Conservation (phyloP, 2,888 invertebrate species). For the Drosophila anceps region DNA sequence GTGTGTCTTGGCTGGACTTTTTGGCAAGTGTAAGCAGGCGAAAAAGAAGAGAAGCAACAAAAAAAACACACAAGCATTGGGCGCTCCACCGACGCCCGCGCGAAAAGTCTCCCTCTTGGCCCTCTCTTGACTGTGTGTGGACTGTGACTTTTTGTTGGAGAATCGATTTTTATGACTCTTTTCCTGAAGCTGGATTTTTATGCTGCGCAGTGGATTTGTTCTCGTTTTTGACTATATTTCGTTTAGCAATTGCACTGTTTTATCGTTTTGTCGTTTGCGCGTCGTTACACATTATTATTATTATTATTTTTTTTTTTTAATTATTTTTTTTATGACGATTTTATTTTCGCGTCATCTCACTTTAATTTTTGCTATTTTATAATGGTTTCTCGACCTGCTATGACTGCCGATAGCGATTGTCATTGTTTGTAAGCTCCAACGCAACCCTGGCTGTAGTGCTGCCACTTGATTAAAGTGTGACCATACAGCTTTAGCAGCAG, state of each 20-base stretch:
- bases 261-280: conserved; percentile 48
- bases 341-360: conserved; percentile 66
- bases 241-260: conserved; percentile 46
- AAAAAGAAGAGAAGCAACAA: conserved; percentile 31
- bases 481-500: not conserved
- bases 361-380: conserved; percentile 71
- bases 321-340: conserved; percentile 38
- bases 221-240: conserved; percentile 19
- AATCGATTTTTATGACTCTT: conserved; percentile 83
- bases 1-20: conserved; percentile 43
- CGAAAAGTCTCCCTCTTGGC: conserved; percentile 60
- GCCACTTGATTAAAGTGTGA: conserved; percentile 30
- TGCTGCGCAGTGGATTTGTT: conserved; percentile 35
- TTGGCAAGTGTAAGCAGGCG: conserved; percentile 58
- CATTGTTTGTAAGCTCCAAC: conserved; percentile 17
- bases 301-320: conserved; percentile 22
- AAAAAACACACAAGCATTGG: conserved; percentile 39
- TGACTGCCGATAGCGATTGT: conserved; percentile 57
- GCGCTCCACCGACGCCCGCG: conserved; percentile 73
- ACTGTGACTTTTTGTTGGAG: conserved; percentile 78
- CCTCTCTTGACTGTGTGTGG: conserved; percentile 28
- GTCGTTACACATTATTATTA: conserved; percentile 39
- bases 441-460: conserved; percentile 30
- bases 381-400: conserved; percentile 69
- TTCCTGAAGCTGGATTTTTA: conserved; percentile 45